A percentile compares a stretch with the other conserved stretches of the same genome.
phyloP scores from a whole-genome alignment of 1,140 invertebrate species.

The Eubasilissa regina region DNA sequence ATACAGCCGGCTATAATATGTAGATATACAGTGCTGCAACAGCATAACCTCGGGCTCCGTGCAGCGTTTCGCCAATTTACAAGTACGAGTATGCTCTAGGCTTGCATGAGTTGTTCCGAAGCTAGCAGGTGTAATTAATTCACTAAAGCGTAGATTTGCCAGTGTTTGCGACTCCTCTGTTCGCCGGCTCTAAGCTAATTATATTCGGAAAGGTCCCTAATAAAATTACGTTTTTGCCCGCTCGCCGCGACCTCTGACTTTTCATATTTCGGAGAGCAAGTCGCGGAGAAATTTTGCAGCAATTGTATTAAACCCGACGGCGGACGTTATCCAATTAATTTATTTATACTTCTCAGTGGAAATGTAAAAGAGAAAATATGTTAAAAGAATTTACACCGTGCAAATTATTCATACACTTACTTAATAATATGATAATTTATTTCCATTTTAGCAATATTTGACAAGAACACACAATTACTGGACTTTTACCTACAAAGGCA shows the following conservation, averaged over 20 bases:
- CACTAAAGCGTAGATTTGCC: constrained; percentile 11
- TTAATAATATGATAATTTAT: too few relatives aligned
- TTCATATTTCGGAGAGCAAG: background rate
- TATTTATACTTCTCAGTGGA: background rate
- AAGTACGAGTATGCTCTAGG: background rate
- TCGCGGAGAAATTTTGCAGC: background rate
- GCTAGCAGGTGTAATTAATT: constrained; percentile 45
- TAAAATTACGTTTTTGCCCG: constrained; percentile 22
- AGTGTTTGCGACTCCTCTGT: constrained; percentile 17
- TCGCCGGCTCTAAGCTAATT: constrained; percentile 24
- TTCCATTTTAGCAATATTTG: too few relatives aligned
- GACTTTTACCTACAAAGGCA: too few relatives aligned
- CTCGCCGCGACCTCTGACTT: background rate
- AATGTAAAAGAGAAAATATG: too few relatives aligned
- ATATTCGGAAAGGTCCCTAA: constrained; percentile 20
- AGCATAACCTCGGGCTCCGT: background rate
- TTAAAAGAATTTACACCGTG: too few relatives aligned
- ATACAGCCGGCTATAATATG: too few relatives aligned
- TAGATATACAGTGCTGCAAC: background rate
- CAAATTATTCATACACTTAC: too few relatives aligned
- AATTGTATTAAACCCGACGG: constrained; percentile 10
- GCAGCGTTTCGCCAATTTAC: constrained; percentile 10
- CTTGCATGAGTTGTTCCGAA: constrained; percentile 1
- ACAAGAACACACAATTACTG: too few relatives aligned
- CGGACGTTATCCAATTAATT: constrained; percentile 29